phyloP scores from a whole-genome alignment of 2,888 invertebrate species.

The Caenorhabditis sinica region DNA sequence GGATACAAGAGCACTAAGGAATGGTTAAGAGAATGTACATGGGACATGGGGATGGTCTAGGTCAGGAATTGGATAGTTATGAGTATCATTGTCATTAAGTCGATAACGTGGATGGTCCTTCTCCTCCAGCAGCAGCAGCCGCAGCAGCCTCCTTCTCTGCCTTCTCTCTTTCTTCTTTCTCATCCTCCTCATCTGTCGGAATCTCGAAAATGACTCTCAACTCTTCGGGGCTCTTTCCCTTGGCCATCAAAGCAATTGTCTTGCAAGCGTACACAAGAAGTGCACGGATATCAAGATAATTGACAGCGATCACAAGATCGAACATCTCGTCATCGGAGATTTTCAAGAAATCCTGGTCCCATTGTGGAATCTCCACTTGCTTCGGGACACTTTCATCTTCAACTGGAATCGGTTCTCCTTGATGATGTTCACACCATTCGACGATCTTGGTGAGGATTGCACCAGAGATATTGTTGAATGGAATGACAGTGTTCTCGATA shows the following conservation, averaged over 20 bases:
- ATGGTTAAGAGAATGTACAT: no score
- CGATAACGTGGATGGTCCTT: no score
- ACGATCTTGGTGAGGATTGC: not conserved
- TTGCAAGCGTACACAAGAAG: not conserved
- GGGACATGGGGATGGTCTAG: no score
- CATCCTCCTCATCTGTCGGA: slow-evolving; percentile 16
- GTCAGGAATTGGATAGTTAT: no score
- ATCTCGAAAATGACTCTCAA: slow-evolving; percentile 5
- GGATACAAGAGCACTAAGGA: no score
- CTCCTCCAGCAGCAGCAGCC: not conserved
- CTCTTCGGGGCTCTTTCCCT: slow-evolving; percentile 2
- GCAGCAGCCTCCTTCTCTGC: not conserved
- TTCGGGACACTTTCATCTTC: not conserved
- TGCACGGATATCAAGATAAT: not conserved
- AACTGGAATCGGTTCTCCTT: not conserved
- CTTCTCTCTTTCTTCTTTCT: not conserved
- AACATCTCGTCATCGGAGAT: not conserved
- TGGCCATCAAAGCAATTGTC: not conserved
- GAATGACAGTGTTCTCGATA: not conserved
- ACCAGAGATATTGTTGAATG: not conserved
- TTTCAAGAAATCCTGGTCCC: not conserved
- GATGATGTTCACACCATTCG: slow-evolving; percentile 28
- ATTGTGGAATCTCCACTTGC: not conserved
- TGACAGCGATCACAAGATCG: not conserved
- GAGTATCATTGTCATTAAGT: no score